Evolutionary conservation across 2,113 vertebrate species (phyloP), one percentile per base, ranked within the genome.

Genomic region (Microcebus griseorufus): DNA sequence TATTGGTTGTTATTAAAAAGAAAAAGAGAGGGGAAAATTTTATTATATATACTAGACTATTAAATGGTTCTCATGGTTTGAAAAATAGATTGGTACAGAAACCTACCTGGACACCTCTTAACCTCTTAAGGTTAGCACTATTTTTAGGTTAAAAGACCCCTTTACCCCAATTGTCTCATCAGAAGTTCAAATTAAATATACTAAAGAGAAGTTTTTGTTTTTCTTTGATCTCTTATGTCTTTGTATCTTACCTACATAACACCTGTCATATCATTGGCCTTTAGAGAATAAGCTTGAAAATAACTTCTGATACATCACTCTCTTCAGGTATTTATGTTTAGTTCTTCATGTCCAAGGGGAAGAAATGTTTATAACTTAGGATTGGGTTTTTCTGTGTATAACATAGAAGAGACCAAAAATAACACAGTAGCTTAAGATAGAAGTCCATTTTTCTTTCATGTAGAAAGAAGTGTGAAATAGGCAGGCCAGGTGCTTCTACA

Each of bases 151-250:
- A 78, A 90, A 95, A 85, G 62, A 85, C 18, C n/a, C 45, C 75
- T 73, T 75, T 48, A 48, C 0, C 34, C 6, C 37, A 73, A 2
- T 65, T 69, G 10, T 88, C 39, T 69, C 39, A 51, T 83, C 32
- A 76, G 60, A 95, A 67, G 27, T 20, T 60, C 67, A 69, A 79
- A 29, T 76, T 70, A 76, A 94, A 82, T 75, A 58, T 51, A 69
- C 39, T 93, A 60, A 92, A 83, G 37, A 76, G 25, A 39, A 20
- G 25, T 64, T 13, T 81, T 80, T 72, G 42, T 90, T 70, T 94
- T 94, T 70, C 76, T 92, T 88, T 93, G 13, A 67, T 88, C 25
- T 88, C 25, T 93, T 93, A 39, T 76, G 5, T 92, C 20, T 37
- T 45, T 70, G 5, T 42, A 18, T 72, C 72, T 88, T 88, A 39